These are phyloP conservation scores for Aelia acuminata DNA, from an alignment of 2,888 invertebrate genomes.

Conservation along the genomic window DNA sequence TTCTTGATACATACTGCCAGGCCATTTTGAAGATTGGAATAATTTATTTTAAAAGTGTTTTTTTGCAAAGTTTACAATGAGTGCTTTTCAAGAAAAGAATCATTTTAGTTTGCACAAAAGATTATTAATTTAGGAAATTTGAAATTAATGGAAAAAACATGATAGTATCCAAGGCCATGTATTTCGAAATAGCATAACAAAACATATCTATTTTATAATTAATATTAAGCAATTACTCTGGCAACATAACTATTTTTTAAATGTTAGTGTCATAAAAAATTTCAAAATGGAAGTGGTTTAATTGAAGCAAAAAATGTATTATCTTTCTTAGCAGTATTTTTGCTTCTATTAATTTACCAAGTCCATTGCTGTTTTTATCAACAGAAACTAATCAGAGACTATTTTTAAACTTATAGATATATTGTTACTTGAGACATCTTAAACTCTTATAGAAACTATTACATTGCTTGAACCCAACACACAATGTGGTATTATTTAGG, in stretches of 20 bases:
- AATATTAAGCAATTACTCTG: constrained; percentile 30
- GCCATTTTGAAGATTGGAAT: too few relatives aligned
- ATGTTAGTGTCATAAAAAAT: neutral
- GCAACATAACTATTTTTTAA: constrained; percentile 28
- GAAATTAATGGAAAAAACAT: neutral
- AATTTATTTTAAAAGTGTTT: too few relatives aligned
- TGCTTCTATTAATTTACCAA: constrained; percentile 23
- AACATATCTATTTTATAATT: constrained; percentile 40
- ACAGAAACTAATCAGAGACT: constrained; percentile 3
- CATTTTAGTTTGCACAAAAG: neutral
- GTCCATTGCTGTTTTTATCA: neutral
- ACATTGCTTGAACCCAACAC: constrained; percentile 26
- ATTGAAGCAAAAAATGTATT: neutral
- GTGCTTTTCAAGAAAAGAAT: neutral
- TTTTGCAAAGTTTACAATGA: too few relatives aligned
- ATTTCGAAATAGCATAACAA: constrained; percentile 36
- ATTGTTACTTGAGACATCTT: constrained; percentile 27
- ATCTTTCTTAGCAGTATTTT: neutral
- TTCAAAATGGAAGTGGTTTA: constrained; percentile 9
- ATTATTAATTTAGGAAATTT: neutral
- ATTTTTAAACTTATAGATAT: neutral
- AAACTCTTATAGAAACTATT: constrained; percentile 9
- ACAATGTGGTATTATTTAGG: constrained; percentile 21
- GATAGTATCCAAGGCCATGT: constrained; percentile 51
- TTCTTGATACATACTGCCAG: too few relatives aligned